Evolutionary conservation across 1,140 invertebrate genomes (phyloP).

Genomic region (Aphaenogaster ashmeadi): DNA sequence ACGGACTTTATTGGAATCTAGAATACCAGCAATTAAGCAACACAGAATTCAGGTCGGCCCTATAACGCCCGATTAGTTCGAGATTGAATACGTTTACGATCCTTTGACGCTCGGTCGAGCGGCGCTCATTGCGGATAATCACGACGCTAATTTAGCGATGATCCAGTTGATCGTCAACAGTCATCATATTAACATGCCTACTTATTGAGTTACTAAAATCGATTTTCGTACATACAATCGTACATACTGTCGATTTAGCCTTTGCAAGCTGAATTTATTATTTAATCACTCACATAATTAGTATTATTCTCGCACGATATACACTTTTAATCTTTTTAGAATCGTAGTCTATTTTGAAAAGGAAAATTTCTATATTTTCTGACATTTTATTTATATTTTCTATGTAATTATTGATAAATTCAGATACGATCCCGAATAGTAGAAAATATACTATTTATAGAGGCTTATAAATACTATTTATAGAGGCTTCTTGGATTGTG

Average conservation of each 20-base stretch:
- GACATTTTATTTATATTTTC: background rate
- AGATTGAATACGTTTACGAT: slow-evolving; percentile 61
- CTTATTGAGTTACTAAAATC: slow-evolving; percentile 42
- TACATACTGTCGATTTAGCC: background rate
- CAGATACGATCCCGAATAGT: background rate
- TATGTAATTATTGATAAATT: background rate
- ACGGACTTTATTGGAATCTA: slow-evolving; percentile 29
- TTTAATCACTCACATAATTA: background rate
- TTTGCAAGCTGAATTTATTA: background rate
- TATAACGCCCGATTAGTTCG: slow-evolving; percentile 53
- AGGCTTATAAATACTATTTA: background rate
- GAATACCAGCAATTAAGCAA: slow-evolving; percentile 56
- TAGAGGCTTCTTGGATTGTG: background rate
- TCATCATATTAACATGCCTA: slow-evolving; percentile 46
- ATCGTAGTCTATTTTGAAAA: background rate
- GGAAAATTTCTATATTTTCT: background rate
- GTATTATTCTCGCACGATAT: background rate
- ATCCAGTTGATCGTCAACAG: slow-evolving; percentile 64
- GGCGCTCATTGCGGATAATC: slow-evolving; percentile 69
- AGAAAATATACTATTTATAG: background rate
- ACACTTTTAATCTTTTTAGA: background rate
- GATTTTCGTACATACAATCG: background rate
- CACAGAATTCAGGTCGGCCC: slow-evolving; percentile 33
- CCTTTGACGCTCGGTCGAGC: slow-evolving; percentile 59
- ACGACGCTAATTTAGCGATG: slow-evolving; percentile 71